These are phyloP conservation scores for Sparus aurata DNA, from an alignment of 2,797 vertebrate species.

Conservation along the genomic window DNA sequence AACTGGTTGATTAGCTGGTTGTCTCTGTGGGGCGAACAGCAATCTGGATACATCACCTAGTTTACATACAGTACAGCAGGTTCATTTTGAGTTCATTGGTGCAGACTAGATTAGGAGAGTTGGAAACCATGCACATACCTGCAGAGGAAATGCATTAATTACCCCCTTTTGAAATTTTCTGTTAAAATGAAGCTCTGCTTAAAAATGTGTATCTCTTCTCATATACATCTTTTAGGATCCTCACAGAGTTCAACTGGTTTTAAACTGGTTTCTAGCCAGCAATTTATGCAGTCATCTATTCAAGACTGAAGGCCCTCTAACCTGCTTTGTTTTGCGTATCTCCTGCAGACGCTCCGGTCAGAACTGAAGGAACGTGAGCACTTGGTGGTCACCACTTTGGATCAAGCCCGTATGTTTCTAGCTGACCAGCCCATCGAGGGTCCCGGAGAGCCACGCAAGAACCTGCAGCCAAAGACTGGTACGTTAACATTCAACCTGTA, in stretches of 20 bases:
- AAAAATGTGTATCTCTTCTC: background rate
- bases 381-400: slow-evolving; percentile 90
- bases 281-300: background rate
- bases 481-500: slow-evolving; percentile 28
- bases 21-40: slow-evolving; percentile 4
- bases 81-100: slow-evolving; percentile 57
- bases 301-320: background rate
- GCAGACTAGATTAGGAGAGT: slow-evolving; percentile 30
- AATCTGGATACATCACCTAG: slow-evolving; percentile 13
- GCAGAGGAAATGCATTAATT: slow-evolving; percentile 59
- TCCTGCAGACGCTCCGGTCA: slow-evolving; percentile 86
- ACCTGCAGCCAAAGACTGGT: slow-evolving; percentile 93
- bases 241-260: background rate
- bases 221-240: background rate
- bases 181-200: background rate
- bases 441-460: slow-evolving; percentile 94
- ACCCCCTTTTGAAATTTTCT: slow-evolving; percentile 13
- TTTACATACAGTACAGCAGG: slow-evolving; percentile 16
- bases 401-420: slow-evolving; percentile 94
- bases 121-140: slow-evolving; percentile 33
- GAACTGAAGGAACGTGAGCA: slow-evolving; percentile 95
- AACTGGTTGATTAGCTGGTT: slow-evolving; percentile 28
- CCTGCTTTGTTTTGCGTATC: slow-evolving; percentile 7
- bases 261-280: background rate
- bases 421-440: slow-evolving; percentile 98